Conservation (phyloP, 2,797 vertebrate species). For the Muscicapa comitata region DNA sequence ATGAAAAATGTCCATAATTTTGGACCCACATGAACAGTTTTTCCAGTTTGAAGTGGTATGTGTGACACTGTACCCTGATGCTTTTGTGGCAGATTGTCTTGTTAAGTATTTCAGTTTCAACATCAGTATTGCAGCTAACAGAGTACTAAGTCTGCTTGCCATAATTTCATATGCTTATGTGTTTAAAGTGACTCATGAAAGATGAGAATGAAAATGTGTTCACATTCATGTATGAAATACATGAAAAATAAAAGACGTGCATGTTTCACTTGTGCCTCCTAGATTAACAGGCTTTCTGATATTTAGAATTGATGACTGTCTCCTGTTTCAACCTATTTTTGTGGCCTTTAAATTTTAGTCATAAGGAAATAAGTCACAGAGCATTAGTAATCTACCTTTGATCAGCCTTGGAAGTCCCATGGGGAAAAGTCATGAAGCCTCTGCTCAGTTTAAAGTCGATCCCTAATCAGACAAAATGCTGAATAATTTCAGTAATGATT, state of each 20-base stretch:
- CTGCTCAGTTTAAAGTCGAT: conserved; percentile 1
- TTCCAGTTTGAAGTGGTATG: not conserved
- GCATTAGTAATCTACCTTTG: conserved; percentile 13
- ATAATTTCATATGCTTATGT: not conserved
- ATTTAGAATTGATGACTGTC: not conserved
- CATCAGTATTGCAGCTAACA: not conserved
- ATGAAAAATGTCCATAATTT: not conserved
- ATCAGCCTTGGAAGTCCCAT: not conserved
- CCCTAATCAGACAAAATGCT: not conserved
- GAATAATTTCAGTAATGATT: conserved; percentile 45
- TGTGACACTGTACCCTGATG: not conserved
- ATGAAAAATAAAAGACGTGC: not conserved
- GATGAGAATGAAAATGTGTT: not conserved
- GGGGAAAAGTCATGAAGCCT: conserved; percentile 3
- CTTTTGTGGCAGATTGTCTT: not conserved
- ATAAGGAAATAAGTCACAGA: not conserved
- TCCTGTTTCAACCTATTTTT: not conserved
- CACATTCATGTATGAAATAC: not conserved
- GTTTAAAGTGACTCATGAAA: not conserved
- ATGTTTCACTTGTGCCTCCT: not conserved
- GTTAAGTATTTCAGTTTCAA: not conserved
- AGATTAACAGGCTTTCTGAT: not conserved
- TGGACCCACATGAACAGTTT: not conserved
- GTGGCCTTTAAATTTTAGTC: conserved; percentile 1
- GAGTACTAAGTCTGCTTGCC: not conserved